Base-by-base conservation (phyloP, 1,140 invertebrate genomes). In the Bursaphelenchus mucronatus region DNA sequence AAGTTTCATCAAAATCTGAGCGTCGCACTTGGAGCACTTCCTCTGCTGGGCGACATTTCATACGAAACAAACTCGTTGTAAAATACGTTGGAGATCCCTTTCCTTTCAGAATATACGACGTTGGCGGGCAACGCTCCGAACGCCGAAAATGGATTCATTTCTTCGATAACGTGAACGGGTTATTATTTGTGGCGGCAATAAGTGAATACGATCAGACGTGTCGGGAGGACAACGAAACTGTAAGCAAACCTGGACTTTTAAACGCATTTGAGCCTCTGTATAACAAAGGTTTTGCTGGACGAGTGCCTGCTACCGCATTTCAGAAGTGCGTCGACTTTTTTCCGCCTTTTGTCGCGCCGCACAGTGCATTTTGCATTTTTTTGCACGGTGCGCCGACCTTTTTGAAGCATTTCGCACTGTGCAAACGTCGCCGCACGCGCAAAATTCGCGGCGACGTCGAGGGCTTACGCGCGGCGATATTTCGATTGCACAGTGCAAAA, bases 61-160 rank as follows among this genome's bases (percentile, higher is more conserved):
- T 17, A 50, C 1, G 5, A 50, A 50, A 50, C 15, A 50, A 50
- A 5, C 1, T 5, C 5, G 1, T 15, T 50, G 1, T 30, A 3
- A 30, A 30, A 30, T 30, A 1, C 30, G 5, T 30, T 30, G 30
- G 5, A n/a, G n/a, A 30, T 30, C 5, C 30, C 30, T 30, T 1
- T 30, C 30, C 5, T 30, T 79, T 67, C 61, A 85, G 81, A 61
- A 69, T 84, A 66, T 82, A 82, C 61, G 83, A 84, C 69, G 84
- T 85, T 49, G 82, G 82, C 43, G 83, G 85, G 67, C 85, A 86
- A 66, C 76, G 86, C 64, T 85, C 84, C 59, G 86, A 86, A 69
- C 68, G 86, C 17, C 70, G 82, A 49, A 86, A 86, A 72, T 86
- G 86, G 86, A 86, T 86, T 62, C 83, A 84, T 53, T 82, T 82